phyloP scores from a whole-genome alignment of 2,113 vertebrate species.

The Calidris pygmaea region DNA sequence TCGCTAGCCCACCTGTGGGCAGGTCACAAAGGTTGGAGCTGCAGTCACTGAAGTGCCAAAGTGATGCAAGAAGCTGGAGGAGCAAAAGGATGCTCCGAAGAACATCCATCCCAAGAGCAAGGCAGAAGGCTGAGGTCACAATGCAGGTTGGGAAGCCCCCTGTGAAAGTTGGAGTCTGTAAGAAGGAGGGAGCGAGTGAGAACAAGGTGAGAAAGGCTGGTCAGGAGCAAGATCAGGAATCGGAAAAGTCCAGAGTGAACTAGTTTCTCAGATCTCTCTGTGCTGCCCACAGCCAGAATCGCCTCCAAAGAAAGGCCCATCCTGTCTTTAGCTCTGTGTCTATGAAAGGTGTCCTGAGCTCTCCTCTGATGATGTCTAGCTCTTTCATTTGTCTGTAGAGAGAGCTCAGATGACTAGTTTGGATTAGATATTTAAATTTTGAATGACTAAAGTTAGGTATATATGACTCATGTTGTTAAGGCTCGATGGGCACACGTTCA shows the following conservation, averaged over 20 bases:
- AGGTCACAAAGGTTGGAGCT: neutral
- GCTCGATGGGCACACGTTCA: neutral
- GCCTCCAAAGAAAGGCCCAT: neutral
- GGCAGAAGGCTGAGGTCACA: neutral
- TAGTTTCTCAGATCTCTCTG: neutral
- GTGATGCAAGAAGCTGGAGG: neutral
- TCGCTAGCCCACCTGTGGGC: accelerated
- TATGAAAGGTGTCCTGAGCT: neutral
- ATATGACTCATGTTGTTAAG: neutral
- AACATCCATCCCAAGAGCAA: neutral
- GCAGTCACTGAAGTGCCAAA: neutral
- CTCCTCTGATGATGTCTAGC: neutral
- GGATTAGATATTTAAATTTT: neutral
- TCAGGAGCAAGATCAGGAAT: neutral
- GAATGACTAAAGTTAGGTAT: neutral
- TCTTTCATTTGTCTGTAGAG: neutral
- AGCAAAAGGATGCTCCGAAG: neutral
- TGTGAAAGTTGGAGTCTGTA: neutral
- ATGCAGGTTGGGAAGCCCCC: neutral
- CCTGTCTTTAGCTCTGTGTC: neutral
- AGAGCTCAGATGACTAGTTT: neutral
- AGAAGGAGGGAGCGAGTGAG: neutral
- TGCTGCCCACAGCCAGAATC: neutral
- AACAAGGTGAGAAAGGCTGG: neutral
- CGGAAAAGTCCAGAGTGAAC: neutral